Base-by-base conservation (phyloP, 2,113 vertebrate genomes). In the Stigmatopora nigra region DNA sequence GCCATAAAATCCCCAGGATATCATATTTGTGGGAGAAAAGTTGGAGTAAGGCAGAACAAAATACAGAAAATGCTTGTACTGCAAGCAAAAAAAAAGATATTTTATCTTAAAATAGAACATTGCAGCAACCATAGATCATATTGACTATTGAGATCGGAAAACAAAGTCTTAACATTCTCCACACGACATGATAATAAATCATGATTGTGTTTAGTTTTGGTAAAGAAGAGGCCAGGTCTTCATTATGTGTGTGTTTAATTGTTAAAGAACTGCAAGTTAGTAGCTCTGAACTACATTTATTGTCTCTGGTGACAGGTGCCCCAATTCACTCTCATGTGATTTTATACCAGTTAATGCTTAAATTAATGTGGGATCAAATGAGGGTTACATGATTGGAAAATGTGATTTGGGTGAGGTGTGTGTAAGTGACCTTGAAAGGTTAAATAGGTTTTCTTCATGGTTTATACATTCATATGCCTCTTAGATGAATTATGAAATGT, bases 281-380 rank as follows among this genome's bases (percentile, higher is more conserved):
- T 20, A 10, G 64, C 48, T 56, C 13, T 49, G 36, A n/a, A 5
- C 9, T 56, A 49, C 46, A 8, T 20, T 41, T 57, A 64, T 51
- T n/a, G 19, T 17, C 47, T 60, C 47, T 45, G 49, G 53, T n/a
- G 47, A 71, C 14, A 45, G 45, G 22, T 67, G 58, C 36, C 47
- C 56, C 65, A 56, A 63, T 69, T 3, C 20, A 55, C 38, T 47
- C 56, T 15, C 41, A 13, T 25, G 31, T 41, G 17, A 59, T 64
- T 15, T 55, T 31, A 68, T 55, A 67, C 46, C 52, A 73, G 36
- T 56, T 52, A 48, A 65, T n/a, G 46, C 63, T 69, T 68, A 7
- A 19, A 49, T 15, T 56, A 52, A 53, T 45, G 31, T 16, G 45
- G 60, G 22, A 62, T 49, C 13, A 4, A 22, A 38, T 17, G 61